Evolutionary conservation across 2,888 invertebrate genomes (phyloP), one percentile per base, ranked within the genome.

Genomic region (Chouioia cunea): DNA sequence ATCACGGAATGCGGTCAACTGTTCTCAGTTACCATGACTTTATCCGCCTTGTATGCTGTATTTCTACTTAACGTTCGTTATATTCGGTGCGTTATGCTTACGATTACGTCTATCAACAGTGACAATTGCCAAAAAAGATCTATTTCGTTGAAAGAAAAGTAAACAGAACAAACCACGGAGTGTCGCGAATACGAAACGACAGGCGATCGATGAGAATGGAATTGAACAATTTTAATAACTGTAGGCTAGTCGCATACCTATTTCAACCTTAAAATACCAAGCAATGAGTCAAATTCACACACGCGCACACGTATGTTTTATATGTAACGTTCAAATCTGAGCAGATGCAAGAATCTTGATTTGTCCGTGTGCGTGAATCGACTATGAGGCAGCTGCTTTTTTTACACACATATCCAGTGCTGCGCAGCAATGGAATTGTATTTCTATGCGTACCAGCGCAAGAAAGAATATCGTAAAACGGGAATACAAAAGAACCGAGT

Each of bases 1-100:
- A 82, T 81, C 77, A 77, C 75, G 83, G 84, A 84, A 84, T 84
- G 84, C 83, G 84, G 83, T 81, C 83, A 82, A 80, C 82, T 82
- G 84, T 82, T 82, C 80, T 58, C 68, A 73, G 70, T 66, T 60
- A 64, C 16, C 64, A 56, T 67, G 73, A 73, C 73, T 70, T 73
- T 67, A 73, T 20, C 56, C 14, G 14, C 52, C 20, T 12, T 22
- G 36, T 6, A 36, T 36, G 36, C 36, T 36, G 36, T 10, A 36
- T 36, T 36, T 3, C 36, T 6, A 36, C 4, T 36, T 36, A 36
- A 36, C 36, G 12, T 36, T 4, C 12, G 12, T 36, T 36, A 10
- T 6, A 36, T 36, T 36, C 36, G 12, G 36, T 36, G 36, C 36
- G 6, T 36, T 4, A 36, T 27, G 6, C 27, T 6, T 27, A 6